Evolutionary conservation across 2,113 vertebrate species (phyloP), one percentile per base, ranked within the genome.

Genomic region (Edolisoma coerulescens): DNA sequence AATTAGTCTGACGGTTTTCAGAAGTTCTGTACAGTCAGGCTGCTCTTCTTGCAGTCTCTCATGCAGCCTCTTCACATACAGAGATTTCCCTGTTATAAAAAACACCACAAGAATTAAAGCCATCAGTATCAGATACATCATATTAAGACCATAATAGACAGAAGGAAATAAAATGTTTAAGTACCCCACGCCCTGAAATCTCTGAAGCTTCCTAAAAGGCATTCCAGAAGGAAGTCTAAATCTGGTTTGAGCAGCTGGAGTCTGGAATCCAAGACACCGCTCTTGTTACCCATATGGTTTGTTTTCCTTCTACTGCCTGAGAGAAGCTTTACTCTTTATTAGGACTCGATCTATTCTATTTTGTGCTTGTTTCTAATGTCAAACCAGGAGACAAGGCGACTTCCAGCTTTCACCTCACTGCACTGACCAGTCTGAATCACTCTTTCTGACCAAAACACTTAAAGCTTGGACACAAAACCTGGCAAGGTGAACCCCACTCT

Each of bases 51-150:
- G 63, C 77, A 99, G 96, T 42, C 97, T 98, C 89, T 98, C 78
- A 37, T 98, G 97, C 26, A 99, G 75, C 73, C 99, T 98, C 77
- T 96, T 98, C 84, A 99, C 98, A 30, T 99, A 99, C 13, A 99
- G 98, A 32, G 99, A 99, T 96, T 99, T 99, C 49, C 99, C 99
- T 99, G 53, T 27, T 61, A 77, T 2, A 17, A 24, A 85, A 78
- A 82, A 49, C 19, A 54, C 8, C 59, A 26, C 16, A 63, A 67
- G 45, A 85, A 67, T 53, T 50, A 45, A 88, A 82, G 26, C 42
- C 17, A 13, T 39, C 13, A 28, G 4, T 27, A 84, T 9, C 5
- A 3, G 45, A 60, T 13, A 41, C n/a, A 64, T 44, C 24, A 21
- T 10, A 79, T 28, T 19, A 53, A 47, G 15, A 57, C 35, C 57